Conservation (phyloP, 1,140 invertebrate genomes). For the Glossosoma conforme region DNA sequence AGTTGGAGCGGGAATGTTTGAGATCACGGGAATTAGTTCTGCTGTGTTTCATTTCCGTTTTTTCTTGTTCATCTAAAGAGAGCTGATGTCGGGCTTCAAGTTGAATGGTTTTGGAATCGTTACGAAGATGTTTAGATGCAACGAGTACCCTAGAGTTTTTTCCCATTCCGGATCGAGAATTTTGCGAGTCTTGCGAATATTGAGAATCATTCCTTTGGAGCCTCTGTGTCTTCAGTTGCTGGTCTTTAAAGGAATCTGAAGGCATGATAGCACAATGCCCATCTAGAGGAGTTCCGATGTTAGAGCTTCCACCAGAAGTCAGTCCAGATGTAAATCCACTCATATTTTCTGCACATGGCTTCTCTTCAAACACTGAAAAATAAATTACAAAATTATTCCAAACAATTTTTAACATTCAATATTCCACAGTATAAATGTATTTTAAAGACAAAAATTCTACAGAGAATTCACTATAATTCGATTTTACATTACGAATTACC, state of each 20-base stretch:
- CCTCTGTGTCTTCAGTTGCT: constrained; percentile 28
- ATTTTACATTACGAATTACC: not conserved
- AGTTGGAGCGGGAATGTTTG: constrained; percentile 35
- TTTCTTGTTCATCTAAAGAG: constrained; percentile 38
- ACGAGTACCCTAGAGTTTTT: constrained; percentile 45
- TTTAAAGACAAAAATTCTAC: constrained; percentile 12
- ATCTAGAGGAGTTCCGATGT: constrained; percentile 42
- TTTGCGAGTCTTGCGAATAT: constrained; percentile 40
- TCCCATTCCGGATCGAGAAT: constrained; percentile 27
- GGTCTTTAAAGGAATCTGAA: constrained; percentile 31
- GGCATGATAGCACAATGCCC: constrained; percentile 23
- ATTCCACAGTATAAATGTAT: not conserved
- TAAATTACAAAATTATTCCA: not conserved
- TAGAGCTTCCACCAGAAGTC: constrained; percentile 42
- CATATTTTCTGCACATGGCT: constrained; percentile 49
- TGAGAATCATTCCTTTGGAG: constrained; percentile 46
- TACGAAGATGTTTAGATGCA: constrained; percentile 53
- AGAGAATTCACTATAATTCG: not conserved
- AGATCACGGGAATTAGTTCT: constrained; percentile 40
- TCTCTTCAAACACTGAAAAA: constrained; percentile 61
- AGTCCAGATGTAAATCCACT: constrained; percentile 43
- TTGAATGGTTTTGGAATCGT: constrained; percentile 56
- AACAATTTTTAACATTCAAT: constrained; percentile 10
- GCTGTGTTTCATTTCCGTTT: constrained; percentile 36
- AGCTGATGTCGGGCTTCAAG: constrained; percentile 49